Base-by-base conservation (phyloP, 2,888 invertebrate genomes). In the Hirtodrosophila cameraria region DNA sequence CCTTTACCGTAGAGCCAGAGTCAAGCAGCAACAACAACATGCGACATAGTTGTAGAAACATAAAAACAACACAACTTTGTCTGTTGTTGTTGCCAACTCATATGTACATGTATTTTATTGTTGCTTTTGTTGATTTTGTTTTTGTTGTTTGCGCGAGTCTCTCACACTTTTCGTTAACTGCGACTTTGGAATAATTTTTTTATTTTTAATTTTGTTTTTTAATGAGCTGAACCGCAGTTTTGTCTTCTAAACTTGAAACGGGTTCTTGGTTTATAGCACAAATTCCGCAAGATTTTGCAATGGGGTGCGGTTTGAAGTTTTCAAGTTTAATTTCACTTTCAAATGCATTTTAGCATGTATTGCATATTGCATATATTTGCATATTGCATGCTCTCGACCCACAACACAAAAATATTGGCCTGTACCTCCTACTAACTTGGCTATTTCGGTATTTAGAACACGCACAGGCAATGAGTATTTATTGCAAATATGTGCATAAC, bases 21-120 rank as follows among this genome's bases (percentile, higher is more conserved):
- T 3, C 33, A 50, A 43, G n/a, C n/a, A n/a, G n/a, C 25, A 27
- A 36, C 43, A 60, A 50, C 43, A 55, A 54, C 60, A 59, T 84
- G 75, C 75, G 85, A 81, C 82, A 77, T 82, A 83, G 60, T 64
- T 59, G 50, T 77, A 50, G 45, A 60, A 60, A 68, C 69, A 69
- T 69, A 64, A 64, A 74, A 77, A 65, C 64, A 76, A 67, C 52
- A 59, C 43, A 38, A 15, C 42, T 48, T 55, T 53, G n/a, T n/a
- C n/a, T n/a, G n/a, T n/a, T n/a, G 41, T 50, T 52, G 28, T 59
- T 75, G 54, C 55, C 54, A 38, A 45, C 35, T 38, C 55, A 66
- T 43, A 66, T 45, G 33, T 60, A 48, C 31, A 46, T 39, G 45
- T 20, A 35, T 9, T 7, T 16, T 18, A 58, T 58, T 25, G n/a